Percentiles rank a stretch among this genome's conserved stretches.
Conservation (phyloP, 2,113 vertebrate species). For the Excalfactoria chinensis region DNA sequence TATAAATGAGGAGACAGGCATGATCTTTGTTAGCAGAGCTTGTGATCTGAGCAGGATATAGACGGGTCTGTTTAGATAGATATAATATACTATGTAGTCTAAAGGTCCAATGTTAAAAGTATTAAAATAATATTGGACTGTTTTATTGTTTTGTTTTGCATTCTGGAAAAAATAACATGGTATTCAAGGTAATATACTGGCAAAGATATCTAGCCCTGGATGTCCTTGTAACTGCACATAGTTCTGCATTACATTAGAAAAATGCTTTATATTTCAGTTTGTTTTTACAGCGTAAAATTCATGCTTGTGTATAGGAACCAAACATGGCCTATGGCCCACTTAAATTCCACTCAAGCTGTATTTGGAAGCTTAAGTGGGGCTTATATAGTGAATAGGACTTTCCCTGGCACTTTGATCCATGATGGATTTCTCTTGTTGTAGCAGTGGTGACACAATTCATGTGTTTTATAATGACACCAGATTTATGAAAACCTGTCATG, state of each 20-base stretch:
- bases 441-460: constrained; percentile 66
- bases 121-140: constrained; percentile 30
- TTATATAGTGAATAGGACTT: constrained; percentile 51
- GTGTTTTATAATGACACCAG: constrained; percentile 63
- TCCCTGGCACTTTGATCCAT: constrained; percentile 55
- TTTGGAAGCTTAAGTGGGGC: constrained; percentile 55
- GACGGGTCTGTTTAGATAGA: constrained; percentile 5
- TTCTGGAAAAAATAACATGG: constrained; percentile 61
- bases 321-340: constrained; percentile 50
- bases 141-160: constrained; percentile 24
- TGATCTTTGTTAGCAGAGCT: neutral
- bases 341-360: constrained; percentile 50
- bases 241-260: neutral
- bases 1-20: neutral
- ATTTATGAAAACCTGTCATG: constrained; percentile 71
- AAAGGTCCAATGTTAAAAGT: constrained; percentile 28
- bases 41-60: neutral
- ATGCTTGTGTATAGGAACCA: neutral
- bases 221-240: constrained; percentile 64
- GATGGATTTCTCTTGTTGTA: constrained; percentile 66
- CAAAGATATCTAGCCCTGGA: constrained; percentile 51
- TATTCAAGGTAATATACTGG: constrained; percentile 66
- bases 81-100: neutral
- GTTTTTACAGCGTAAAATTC: constrained; percentile 29
- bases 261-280: constrained; percentile 36